A percentile compares a stretch with the other conserved stretches of the same genome.
Conservation (phyloP, 2,113 vertebrate genomes). For the Rostratula benghalensis region DNA sequence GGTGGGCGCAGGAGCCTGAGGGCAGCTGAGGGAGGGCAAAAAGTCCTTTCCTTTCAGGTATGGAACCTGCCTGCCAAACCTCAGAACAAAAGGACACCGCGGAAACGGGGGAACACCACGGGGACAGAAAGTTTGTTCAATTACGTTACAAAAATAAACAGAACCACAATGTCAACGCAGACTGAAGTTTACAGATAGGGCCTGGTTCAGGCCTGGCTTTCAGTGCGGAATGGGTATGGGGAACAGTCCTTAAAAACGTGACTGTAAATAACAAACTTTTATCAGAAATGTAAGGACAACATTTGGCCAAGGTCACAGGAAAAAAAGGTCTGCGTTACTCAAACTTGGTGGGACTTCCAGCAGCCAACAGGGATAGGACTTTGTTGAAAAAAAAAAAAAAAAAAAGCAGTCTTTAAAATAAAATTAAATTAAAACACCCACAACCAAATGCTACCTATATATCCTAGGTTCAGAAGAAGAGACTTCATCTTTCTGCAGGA, state of each 20-base stretch:
- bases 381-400: not conserved
- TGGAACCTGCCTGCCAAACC: slow-evolving; percentile 65
- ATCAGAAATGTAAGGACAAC: slow-evolving; percentile 69
- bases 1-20: slow-evolving; percentile 58
- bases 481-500: not conserved
- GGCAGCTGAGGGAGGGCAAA: slow-evolving; percentile 67
- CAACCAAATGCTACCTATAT: not conserved
- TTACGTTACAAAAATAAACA: slow-evolving; percentile 66
- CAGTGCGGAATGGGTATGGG: slow-evolving; percentile 72
- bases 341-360: not conserved
- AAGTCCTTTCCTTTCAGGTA: slow-evolving; percentile 44
- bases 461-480: not conserved
- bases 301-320: slow-evolving; percentile 77
- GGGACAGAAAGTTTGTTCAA: slow-evolving; percentile 73
- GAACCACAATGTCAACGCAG: slow-evolving; percentile 82
- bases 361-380: not conserved
- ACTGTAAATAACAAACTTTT: slow-evolving; percentile 78
- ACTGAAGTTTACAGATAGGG: slow-evolving; percentile 67
- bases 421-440: not conserved
- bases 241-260: slow-evolving; percentile 71
- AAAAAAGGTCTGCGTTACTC: not conserved
- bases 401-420: not conserved
- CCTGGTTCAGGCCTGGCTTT: slow-evolving; percentile 64
- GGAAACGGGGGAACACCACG: slow-evolving; percentile 45
- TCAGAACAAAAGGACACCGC: slow-evolving; percentile 57